Conservation (phyloP, 2,888 invertebrate species). For the Lingula anatina region DNA sequence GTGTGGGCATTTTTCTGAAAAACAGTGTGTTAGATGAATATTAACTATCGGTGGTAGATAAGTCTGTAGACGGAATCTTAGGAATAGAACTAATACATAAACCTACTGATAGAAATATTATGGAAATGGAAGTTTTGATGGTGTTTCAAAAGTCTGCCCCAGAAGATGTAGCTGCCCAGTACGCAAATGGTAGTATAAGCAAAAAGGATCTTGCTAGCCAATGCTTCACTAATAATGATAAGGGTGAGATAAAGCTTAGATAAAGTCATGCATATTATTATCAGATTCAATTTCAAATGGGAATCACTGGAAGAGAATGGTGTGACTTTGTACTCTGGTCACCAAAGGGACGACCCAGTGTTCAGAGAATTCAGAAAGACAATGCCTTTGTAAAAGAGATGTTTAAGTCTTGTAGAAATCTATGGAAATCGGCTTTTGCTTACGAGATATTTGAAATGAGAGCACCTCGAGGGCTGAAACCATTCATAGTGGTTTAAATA, state of each 20-base stretch:
- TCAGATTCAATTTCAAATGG: conserved; percentile 1
- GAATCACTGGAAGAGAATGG: background rate
- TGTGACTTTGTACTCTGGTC: background rate
- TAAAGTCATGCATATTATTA: background rate
- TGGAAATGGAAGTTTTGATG: background rate
- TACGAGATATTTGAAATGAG: conserved; percentile 1
- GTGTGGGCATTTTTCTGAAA: too few species aligned
- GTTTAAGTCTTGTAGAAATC: background rate
- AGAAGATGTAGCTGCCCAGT: background rate
- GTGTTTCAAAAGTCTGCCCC: background rate
- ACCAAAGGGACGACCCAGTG: background rate
- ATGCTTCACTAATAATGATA: background rate
- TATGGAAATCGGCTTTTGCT: background rate
- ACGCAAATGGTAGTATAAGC: background rate
- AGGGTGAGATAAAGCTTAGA: background rate
- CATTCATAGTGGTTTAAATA: background rate
- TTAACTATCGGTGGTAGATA: too few species aligned
- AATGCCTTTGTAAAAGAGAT: background rate
- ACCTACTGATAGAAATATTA: background rate
- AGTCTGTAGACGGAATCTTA: too few species aligned
- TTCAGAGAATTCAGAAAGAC: background rate
- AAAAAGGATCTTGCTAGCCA: background rate
- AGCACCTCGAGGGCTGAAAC: background rate
- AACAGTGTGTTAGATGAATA: too few species aligned
- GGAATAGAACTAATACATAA: too few species aligned